Evolutionary conservation across 2,888 invertebrate species (phyloP), one percentile per base, ranked within the genome.

Genomic region (Hanleya hanleyi): DNA sequence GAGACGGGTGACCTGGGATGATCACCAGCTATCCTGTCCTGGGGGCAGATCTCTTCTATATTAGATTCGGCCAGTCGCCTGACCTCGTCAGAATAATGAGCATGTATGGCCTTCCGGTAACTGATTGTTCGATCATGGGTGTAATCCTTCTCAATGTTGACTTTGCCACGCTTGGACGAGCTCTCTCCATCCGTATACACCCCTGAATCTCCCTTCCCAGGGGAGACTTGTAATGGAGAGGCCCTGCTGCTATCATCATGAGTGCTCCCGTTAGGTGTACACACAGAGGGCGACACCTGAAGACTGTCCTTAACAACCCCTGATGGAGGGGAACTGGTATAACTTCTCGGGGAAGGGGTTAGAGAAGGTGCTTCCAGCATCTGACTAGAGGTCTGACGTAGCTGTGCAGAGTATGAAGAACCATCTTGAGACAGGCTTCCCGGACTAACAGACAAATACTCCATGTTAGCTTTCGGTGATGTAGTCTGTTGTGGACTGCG

Each of bases 41-140:
- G 73, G 68, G 64, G 73, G 41, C 41, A 65, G 51, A 73, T 71
- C 29, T 76, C 75, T 57, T 76, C 68, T 35, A 80, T 70, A 2
- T 77, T 70, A n/a, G 76, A 75, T n/a, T 77, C 81, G 37, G 81
- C 77, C 29, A 74, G 68, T 62, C 69, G 69, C 26, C 68, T 71
- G 22, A 84, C 79, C 69, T 85, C 85, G 49, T 84, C 82, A 18
- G 84, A 82, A 64, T 82, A 83, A 22, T 83, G 77, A 41, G 81
- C 82, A 35, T 79, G 76, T 33, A 84, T 79, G 4, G 87, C 86
- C 36, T 78, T 81, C 47, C 83, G 70, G 68, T 85, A 87, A 79
- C 83, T 85, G 1, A 84, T 77, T 49, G 83, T 83, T 12, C 84
- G 71, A 51, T 85, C 85, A 75, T 84, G 80, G 47, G 81, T 82